Percentiles rank a stretch among this genome's conserved stretches.
These are phyloP conservation scores for Drosophila nannoptera DNA, from an alignment of 1,140 invertebrate genomes.

Conservation along the genomic window DNA sequence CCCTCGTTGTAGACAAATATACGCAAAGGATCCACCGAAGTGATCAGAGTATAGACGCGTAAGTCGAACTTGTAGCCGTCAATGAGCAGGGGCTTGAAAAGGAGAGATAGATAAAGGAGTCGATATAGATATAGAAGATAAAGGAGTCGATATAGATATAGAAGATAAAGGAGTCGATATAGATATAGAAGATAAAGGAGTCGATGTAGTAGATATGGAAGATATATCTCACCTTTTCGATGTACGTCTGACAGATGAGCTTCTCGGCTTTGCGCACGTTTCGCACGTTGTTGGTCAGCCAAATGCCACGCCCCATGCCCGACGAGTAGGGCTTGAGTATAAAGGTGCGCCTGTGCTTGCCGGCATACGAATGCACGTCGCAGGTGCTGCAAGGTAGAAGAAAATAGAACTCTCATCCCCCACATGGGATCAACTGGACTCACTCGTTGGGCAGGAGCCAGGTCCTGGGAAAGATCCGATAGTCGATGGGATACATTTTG, in stretches of 20 bases:
- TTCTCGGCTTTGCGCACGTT: constrained; percentile 88
- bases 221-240: constrained; percentile 81
- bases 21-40: constrained; percentile 94
- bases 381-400: constrained; percentile 50
- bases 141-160: not conserved
- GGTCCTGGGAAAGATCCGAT: constrained; percentile 94
- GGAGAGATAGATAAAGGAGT: not conserved
- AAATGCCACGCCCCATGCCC: constrained; percentile 92
- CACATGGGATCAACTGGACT: constrained; percentile 45
- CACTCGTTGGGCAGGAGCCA: constrained; percentile 95
- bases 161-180: not conserved
- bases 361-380: constrained; percentile 61
- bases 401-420: not conserved
- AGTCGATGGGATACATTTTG: constrained; percentile 91
- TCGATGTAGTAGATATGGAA: too few species aligned
- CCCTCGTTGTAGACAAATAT: constrained; percentile 98
- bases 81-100: constrained; percentile 87
- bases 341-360: constrained; percentile 86
- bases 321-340: constrained; percentile 93
- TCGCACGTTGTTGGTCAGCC: constrained; percentile 86
- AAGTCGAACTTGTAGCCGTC: constrained; percentile 99
- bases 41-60: constrained; percentile 95
- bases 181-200: not conserved
- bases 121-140: not conserved
- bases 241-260: constrained; percentile 91